Percentiles rank a stretch among this genome's conserved stretches.
phyloP scores from a whole-genome alignment of 1,140 invertebrate species.

The Pachypsylla venusta region DNA sequence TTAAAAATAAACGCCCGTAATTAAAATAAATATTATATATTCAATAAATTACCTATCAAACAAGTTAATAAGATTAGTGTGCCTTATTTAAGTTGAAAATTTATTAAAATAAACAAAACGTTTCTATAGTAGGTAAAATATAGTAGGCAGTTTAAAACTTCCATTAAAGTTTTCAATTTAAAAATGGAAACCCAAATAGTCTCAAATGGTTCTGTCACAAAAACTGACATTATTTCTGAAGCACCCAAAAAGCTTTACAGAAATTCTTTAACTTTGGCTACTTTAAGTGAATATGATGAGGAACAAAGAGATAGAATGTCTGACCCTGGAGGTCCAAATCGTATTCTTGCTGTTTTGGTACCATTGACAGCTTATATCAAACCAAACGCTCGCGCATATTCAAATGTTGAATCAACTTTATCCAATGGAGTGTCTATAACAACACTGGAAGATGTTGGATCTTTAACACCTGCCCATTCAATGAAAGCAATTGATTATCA shows the following conservation, averaged over 20 bases:
- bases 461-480: neutral
- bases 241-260: neutral
- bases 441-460: neutral
- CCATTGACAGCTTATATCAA: neutral
- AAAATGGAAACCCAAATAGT: conserved; percentile 2
- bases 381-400: neutral
- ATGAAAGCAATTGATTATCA: conserved; percentile 11
- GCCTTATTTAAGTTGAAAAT: too few relatives aligned
- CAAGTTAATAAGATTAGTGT: too few relatives aligned
- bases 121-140: too few relatives aligned
- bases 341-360: neutral
- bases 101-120: too few relatives aligned
- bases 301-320: neutral
- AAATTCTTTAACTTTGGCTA: neutral
- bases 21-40: too few relatives aligned
- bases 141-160: too few relatives aligned
- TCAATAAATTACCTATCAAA: too few relatives aligned
- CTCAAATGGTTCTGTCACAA: neutral
- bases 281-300: neutral
- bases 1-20: too few relatives aligned
- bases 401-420: neutral
- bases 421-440: neutral
- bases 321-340: neutral
- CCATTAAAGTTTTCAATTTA: neutral
- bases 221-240: neutral